Evolutionary conservation across 2,797 vertebrate species (phyloP).

Genomic region (Hypotaenidia philippensis): DNA sequence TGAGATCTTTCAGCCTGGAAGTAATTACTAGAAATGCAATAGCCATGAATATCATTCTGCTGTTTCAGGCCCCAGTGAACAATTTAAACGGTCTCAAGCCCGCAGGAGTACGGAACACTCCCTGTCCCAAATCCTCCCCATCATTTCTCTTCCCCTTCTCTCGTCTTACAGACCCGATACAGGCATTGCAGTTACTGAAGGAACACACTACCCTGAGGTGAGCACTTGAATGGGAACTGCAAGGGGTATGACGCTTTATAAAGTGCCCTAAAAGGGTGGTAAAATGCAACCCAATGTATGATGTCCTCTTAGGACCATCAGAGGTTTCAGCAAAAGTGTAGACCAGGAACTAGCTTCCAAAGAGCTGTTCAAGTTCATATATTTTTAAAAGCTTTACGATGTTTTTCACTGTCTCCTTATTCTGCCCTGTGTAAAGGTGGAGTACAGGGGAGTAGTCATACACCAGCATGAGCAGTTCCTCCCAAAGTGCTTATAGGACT

Average conservation of each 20-base stretch:
- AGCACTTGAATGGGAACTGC: background rate
- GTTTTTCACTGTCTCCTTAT: background rate
- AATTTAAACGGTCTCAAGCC: background rate
- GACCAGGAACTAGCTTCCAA: background rate
- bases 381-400: background rate
- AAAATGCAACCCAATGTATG: background rate
- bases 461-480: background rate
- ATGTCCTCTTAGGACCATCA: background rate
- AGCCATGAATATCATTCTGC: background rate
- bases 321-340: background rate
- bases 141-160: background rate
- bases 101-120: background rate
- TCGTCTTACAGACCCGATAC: background rate
- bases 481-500: background rate
- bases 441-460: background rate
- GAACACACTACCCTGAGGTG: background rate
- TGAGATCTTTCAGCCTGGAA: constrained; percentile 14
- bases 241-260: background rate
- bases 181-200: background rate
- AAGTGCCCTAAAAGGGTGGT: background rate
- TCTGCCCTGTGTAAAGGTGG: background rate
- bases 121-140: background rate
- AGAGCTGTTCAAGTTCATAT: background rate
- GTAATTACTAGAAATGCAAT: background rate
- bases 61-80: background rate